Evolutionary conservation across 2,888 invertebrate species (phyloP), one percentile per base, ranked within the genome.

Genomic region (Holacanthella duospinosa): DNA sequence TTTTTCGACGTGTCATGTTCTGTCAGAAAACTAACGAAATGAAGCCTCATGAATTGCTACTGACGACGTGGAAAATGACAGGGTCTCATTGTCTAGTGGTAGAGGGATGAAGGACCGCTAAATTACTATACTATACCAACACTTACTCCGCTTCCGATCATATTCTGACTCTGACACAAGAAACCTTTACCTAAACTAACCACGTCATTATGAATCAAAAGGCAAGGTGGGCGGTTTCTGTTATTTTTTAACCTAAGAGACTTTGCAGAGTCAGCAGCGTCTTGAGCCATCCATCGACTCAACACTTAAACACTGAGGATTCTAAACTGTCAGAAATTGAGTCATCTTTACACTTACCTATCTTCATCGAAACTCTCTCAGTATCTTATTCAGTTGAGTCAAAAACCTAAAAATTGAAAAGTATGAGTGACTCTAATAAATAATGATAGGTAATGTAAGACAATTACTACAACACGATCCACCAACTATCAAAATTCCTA

Each of bases 51-150:
- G 21, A 48, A n/a, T 48, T 21, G 19, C 48, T 21, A 48, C 21
- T 21, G 48, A 48, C 21, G 48, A 48, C 48, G 21, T 48, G 48
- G 48, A 48, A 48, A 48, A 48, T 48, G 48, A 48, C 48, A 48
- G 48, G 19, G 9, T 36, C 36, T 36, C 16, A 6, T 36, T 16
- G 6, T 6, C 6, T 36, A n/a, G n/a, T n/a, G n/a, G n/a, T n/a
- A n/a, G n/a, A n/a, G 16, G 36, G 36, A 36, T 36, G 36, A 36
- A 36, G 36, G 36, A 48, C 48, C 48, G 6, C n/a, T 48, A 48
- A 48, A 16, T 48, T 21, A 48, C 19, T 48, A 21, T 21, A 16
- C 16, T 36, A 36, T 16, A 36, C 36, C 48, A 16, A 21, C 48
- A 21, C n/a, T 48, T 48, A 48, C 19, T 9, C n/a, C n/a, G n/a